phyloP scores from a whole-genome alignment of 2,113 vertebrate genomes.

The Cheilinus undulatus region DNA sequence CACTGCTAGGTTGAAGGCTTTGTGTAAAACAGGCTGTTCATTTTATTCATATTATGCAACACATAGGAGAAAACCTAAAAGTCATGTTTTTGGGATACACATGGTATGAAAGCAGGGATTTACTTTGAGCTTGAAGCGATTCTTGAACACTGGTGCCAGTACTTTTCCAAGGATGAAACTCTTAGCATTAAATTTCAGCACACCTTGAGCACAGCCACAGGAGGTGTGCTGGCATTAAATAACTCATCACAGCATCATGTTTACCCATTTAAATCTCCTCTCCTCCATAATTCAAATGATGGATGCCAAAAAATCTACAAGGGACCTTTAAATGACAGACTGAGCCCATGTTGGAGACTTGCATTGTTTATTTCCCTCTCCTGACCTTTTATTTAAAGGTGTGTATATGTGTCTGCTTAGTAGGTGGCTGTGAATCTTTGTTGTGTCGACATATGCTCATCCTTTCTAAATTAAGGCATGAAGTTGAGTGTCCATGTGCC shows the following conservation, averaged over 20 bases:
- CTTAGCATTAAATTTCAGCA: background rate
- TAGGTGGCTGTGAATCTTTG: too few species aligned
- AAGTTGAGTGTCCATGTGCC: background rate
- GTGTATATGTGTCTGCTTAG: background rate
- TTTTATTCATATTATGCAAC: too few species aligned
- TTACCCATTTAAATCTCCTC: background rate
- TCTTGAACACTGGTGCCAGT: background rate
- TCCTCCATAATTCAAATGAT: background rate
- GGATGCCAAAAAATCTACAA: background rate
- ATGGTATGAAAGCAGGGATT: too few species aligned
- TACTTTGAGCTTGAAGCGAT: background rate
- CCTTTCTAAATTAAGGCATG: background rate
- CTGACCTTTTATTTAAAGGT: constrained; percentile 12
- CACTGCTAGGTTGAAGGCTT: too few species aligned
- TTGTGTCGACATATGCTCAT: constrained; percentile 9
- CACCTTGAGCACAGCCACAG: constrained; percentile 23
- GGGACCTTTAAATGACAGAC: constrained; percentile 12
- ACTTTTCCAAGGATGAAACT: background rate
- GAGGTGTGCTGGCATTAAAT: constrained; percentile 33
- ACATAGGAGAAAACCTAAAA: too few species aligned
- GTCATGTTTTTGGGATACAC: too few species aligned
- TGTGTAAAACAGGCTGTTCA: too few species aligned
- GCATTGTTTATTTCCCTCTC: background rate
- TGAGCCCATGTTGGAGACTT: background rate
- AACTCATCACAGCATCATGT: constrained; percentile 18